phyloP scores from a whole-genome alignment of 2,113 vertebrate species.

The Arvicanthis niloticus region DNA sequence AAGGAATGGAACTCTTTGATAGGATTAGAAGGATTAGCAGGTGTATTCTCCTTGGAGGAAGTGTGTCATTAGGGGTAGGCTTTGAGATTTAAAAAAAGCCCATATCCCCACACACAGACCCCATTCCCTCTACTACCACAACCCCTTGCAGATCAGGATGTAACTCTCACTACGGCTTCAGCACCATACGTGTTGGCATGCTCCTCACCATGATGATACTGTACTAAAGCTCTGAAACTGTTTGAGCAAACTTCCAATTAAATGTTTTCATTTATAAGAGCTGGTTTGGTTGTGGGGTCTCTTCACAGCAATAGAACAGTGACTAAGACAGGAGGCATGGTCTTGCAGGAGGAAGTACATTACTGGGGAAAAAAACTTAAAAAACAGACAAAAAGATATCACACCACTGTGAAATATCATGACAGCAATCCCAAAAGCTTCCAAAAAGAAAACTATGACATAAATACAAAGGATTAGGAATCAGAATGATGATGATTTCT shows the following conservation, averaged over 20 bases:
- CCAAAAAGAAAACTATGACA: constrained; percentile 46
- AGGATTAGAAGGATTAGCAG: background rate
- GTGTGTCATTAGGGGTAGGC: background rate
- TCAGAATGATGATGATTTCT: constrained; percentile 19
- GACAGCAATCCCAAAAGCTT: constrained; percentile 24
- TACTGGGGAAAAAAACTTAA: background rate
- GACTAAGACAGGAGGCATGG: background rate
- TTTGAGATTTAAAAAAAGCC: background rate
- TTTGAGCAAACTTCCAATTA: background rate
- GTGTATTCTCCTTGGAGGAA: background rate
- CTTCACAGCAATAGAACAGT: background rate
- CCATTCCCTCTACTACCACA: too few species aligned
- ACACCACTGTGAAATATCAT: background rate
- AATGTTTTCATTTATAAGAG: background rate
- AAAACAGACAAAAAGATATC: background rate
- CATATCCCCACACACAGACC: background rate
- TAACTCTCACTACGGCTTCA: background rate
- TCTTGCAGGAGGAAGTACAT: background rate
- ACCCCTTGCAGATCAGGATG: background rate
- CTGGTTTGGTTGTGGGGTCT: background rate
- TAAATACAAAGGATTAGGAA: constrained; percentile 42
- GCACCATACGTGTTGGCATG: background rate
- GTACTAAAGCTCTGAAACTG: background rate
- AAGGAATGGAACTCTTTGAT: background rate
- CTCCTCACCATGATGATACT: background rate